These are phyloP conservation scores for Coboldia fuscipes DNA, from an alignment of 1,140 invertebrate species.

Conservation along the genomic window DNA sequence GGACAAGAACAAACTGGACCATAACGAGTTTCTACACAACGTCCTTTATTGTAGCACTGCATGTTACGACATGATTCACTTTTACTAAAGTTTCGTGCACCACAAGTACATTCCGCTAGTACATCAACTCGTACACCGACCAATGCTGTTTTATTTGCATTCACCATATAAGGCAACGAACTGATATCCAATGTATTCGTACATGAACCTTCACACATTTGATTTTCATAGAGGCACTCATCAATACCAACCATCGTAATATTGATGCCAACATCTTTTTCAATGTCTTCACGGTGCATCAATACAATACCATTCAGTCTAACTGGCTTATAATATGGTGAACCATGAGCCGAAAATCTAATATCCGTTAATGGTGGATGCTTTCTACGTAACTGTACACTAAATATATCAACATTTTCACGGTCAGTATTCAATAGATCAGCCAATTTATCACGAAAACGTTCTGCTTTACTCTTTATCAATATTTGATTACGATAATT, in stretches of 20 bases:
- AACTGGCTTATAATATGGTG: constrained; percentile 87
- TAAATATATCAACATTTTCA: constrained; percentile 90
- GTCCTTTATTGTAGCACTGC: constrained; percentile 86
- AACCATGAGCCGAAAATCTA: constrained; percentile 84
- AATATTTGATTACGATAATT: constrained; percentile 70
- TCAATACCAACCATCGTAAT: constrained; percentile 97
- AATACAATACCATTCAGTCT: constrained; percentile 82
- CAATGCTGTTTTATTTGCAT: constrained; percentile 86
- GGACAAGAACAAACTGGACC: constrained; percentile 78
- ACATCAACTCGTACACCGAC: constrained; percentile 81
- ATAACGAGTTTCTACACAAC: constrained; percentile 73
- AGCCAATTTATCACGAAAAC: constrained; percentile 68
- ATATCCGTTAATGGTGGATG: constrained; percentile 81
- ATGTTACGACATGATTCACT: constrained; percentile 71
- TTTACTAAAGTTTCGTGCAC: constrained; percentile 73
- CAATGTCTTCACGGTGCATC: constrained; percentile 87
- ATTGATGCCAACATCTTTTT: constrained; percentile 78
- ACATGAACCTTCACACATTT: constrained; percentile 89
- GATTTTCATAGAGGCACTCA: constrained; percentile 87
- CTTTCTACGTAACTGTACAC: constrained; percentile 67
- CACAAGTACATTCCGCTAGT: constrained; percentile 76
- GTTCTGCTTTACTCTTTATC: constrained; percentile 68
- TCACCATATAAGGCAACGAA: constrained; percentile 80
- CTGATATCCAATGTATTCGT: constrained; percentile 80
- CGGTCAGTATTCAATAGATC: constrained; percentile 61